phyloP scores from a whole-genome alignment of 2,888 invertebrate genomes.

The Andrena praecox region DNA sequence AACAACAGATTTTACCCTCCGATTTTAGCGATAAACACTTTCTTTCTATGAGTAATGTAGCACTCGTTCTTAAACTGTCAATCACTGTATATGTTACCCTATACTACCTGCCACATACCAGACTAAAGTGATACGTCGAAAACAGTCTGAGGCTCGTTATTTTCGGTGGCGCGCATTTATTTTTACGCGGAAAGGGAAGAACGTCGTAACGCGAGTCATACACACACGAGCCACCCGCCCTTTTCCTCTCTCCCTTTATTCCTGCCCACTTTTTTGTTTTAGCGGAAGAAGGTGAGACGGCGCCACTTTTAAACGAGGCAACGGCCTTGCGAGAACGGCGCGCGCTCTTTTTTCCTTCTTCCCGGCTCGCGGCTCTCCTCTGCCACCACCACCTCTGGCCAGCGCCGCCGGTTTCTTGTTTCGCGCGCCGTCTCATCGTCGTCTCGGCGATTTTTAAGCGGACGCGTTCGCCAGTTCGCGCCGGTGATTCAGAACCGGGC shows the following conservation, averaged over 20 bases:
- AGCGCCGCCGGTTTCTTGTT: constrained; percentile 32
- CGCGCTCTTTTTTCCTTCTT: constrained; percentile 38
- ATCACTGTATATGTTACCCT: too few species aligned
- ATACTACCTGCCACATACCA: too few species aligned
- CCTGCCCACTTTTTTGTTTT: neutral
- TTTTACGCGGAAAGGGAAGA: constrained; percentile 57
- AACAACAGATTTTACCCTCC: too few species aligned
- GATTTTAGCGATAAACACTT: too few species aligned
- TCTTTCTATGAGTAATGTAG: too few species aligned
- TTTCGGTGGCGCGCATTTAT: constrained; percentile 55
- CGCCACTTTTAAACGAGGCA: constrained; percentile 60
- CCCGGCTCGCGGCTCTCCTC: neutral
- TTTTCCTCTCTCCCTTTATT: neutral
- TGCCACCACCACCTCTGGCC: neutral
- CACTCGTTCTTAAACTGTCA: too few species aligned
- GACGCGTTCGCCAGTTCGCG: constrained; percentile 10
- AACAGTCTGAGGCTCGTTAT: constrained; percentile 45
- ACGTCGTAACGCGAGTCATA: constrained; percentile 37
- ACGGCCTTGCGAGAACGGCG: constrained; percentile 62
- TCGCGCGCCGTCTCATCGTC: constrained; percentile 40
- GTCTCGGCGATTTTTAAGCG: constrained; percentile 54
- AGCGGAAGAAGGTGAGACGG: constrained; percentile 58
- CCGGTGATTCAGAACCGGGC: constrained; percentile 47
- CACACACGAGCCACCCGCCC: constrained; percentile 1
- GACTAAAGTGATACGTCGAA: constrained; percentile 10